phyloP scores from a whole-genome alignment of 2,797 vertebrate species.

The Spinibarbus caldwelli region DNA sequence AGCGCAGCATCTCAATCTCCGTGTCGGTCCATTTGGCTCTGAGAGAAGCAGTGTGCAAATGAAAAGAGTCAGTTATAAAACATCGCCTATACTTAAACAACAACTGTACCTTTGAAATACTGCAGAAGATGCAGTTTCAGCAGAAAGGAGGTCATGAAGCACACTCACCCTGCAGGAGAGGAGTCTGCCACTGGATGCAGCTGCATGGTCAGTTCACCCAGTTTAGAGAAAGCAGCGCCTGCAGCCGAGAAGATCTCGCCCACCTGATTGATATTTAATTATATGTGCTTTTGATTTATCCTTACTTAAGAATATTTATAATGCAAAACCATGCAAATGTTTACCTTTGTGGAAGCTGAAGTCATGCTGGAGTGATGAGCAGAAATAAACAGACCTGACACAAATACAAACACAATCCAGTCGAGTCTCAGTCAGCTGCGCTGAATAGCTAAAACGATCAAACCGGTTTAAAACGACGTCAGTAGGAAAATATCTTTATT shows the following conservation, averaged over 20 bases:
- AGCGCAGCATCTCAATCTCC: constrained; percentile 91
- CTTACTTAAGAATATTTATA: background rate
- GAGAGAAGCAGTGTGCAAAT: constrained; percentile 17
- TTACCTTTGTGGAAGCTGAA: constrained; percentile 82
- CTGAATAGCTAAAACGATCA: background rate
- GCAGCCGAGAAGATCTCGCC: constrained; percentile 94
- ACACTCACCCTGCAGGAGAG: constrained; percentile 85
- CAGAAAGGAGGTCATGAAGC: background rate
- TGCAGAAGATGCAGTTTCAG: background rate
- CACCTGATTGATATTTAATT: constrained; percentile 74
- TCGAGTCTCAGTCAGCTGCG: too few species aligned
- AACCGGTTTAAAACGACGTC: background rate
- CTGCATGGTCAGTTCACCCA: constrained; percentile 92
- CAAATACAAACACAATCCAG: background rate
- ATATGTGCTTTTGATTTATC: background rate
- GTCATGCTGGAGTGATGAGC: constrained; percentile 69
- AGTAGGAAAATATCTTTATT: background rate
- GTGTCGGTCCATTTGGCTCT: constrained; percentile 95
- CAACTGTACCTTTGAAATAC: background rate
- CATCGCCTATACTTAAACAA: background rate
- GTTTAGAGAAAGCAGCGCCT: constrained; percentile 88
- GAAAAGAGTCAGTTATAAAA: background rate
- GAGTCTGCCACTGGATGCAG: constrained; percentile 91
- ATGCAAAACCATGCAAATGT: background rate
- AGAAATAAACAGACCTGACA: background rate